phyloP scores from a whole-genome alignment of 2,888 invertebrate species.

The Euzophera pinguis region DNA sequence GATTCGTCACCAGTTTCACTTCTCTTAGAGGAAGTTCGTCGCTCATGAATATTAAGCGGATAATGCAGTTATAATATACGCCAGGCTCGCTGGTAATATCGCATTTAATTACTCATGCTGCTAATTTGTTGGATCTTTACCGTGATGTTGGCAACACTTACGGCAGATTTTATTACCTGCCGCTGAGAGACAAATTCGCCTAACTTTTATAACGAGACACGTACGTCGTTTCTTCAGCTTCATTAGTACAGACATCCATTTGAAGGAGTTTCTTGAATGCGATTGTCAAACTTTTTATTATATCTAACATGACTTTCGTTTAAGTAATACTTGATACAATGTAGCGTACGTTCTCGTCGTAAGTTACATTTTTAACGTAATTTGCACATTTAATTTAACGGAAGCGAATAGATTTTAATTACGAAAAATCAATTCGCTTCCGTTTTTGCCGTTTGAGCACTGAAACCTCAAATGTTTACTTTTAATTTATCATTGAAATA shows the following conservation, averaged over 20 bases:
- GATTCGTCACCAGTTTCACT: slow-evolving; percentile 62
- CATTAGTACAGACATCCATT: slow-evolving; percentile 5
- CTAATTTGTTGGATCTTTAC: slow-evolving; percentile 43
- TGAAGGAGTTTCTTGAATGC: background rate
- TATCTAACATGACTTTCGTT: background rate
- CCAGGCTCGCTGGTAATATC: slow-evolving; percentile 45
- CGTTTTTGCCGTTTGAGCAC: too few species aligned
- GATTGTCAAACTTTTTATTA: slow-evolving; percentile 7
- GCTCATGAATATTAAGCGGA: slow-evolving; percentile 69
- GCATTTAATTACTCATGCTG: slow-evolving; percentile 47
- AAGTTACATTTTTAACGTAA: too few species aligned
- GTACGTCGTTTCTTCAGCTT: slow-evolving; percentile 8
- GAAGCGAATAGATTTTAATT: too few species aligned
- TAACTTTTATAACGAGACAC: slow-evolving; percentile 15
- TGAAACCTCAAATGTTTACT: too few species aligned
- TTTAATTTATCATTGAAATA: too few species aligned
- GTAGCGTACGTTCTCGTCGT: too few species aligned
- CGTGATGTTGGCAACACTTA: slow-evolving; percentile 23
- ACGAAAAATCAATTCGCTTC: too few species aligned
- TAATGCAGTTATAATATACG: slow-evolving; percentile 71
- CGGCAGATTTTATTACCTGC: slow-evolving; percentile 28
- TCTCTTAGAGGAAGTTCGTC: slow-evolving; percentile 55
- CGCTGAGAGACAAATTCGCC: slow-evolving; percentile 16
- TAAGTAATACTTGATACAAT: background rate
- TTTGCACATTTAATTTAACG: too few species aligned